A percentile compares a stretch with the other conserved stretches of the same genome.
Conservation (phyloP, 2,113 vertebrate genomes). For the Plotosus lineatus region DNA sequence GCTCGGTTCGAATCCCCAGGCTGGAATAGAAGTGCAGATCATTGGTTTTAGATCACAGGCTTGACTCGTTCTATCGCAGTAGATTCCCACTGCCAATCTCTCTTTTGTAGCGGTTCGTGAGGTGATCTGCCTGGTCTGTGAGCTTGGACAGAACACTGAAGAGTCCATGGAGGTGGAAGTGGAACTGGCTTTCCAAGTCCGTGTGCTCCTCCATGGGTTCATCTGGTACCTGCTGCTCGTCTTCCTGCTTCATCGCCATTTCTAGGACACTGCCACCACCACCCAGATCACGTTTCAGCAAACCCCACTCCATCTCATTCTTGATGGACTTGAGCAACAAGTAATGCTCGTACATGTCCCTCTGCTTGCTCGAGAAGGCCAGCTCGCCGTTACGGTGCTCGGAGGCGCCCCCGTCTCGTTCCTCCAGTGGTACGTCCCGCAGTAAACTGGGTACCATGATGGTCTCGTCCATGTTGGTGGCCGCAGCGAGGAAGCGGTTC, state of each 20-base stretch:
- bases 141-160: slow-evolving; percentile 79
- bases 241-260: slow-evolving; percentile 73
- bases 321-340: slow-evolving; percentile 78
- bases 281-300: slow-evolving; percentile 71
- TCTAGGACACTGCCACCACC: slow-evolving; percentile 72
- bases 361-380: slow-evolving; percentile 66
- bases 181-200: slow-evolving; percentile 75
- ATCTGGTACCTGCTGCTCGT: slow-evolving; percentile 59
- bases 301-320: slow-evolving; percentile 80
- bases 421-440: slow-evolving; percentile 74
- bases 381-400: slow-evolving; percentile 53
- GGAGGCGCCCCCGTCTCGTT: slow-evolving; percentile 51
- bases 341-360: slow-evolving; percentile 81
- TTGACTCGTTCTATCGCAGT: slow-evolving; percentile 63
- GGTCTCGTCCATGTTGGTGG: slow-evolving; percentile 82
- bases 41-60: neutral
- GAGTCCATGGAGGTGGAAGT: slow-evolving; percentile 75
- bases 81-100: slow-evolving; percentile 77
- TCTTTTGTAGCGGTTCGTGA: slow-evolving; percentile 77
- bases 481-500: slow-evolving; percentile 78
- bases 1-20: neutral
- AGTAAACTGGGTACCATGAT: slow-evolving; percentile 80
- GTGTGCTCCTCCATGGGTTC: slow-evolving; percentile 51
- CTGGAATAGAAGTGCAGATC: neutral
- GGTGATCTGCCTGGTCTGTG: slow-evolving; percentile 73